Conservation (phyloP, 2,888 invertebrate species). For the Eristalinus aeneus region DNA sequence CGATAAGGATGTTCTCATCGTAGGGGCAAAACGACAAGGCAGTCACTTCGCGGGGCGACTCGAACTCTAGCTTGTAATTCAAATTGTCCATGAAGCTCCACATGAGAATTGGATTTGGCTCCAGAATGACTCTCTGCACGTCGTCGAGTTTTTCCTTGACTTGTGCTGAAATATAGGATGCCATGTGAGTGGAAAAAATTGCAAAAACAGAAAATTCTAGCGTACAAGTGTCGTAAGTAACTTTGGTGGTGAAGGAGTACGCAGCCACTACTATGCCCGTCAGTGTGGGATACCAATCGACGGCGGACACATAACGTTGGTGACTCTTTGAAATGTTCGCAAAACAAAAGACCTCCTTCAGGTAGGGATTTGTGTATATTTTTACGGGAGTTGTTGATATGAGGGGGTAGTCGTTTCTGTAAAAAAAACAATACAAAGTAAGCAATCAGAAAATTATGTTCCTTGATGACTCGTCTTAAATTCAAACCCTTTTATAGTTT, state of each 20-base stretch:
- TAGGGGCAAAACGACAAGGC: slow-evolving; percentile 86
- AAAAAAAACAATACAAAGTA: no score
- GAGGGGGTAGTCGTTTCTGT: slow-evolving; percentile 78
- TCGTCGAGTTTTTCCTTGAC: slow-evolving; percentile 79
- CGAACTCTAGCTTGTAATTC: slow-evolving; percentile 86
- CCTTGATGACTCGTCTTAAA: no score
- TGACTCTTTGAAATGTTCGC: slow-evolving; percentile 85
- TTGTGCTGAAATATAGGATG: slow-evolving; percentile 12
- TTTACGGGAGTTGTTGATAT: slow-evolving; percentile 75
- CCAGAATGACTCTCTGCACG: slow-evolving; percentile 83
- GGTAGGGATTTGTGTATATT: slow-evolving; percentile 76
- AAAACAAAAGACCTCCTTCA: slow-evolving; percentile 83
- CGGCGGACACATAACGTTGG: slow-evolving; percentile 85
- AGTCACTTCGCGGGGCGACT: slow-evolving; percentile 85
- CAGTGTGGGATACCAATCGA: slow-evolving; percentile 87
- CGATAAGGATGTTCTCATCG: slow-evolving; percentile 86
- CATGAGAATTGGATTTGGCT: slow-evolving; percentile 85
- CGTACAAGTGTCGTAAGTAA: slow-evolving; percentile 76
- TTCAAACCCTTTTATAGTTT: no score
- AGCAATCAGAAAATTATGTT: no score
- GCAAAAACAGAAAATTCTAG: neutral
- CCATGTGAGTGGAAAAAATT: neutral
- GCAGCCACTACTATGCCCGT: slow-evolving; percentile 86
- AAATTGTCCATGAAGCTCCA: slow-evolving; percentile 89
- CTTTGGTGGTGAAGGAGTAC: slow-evolving; percentile 84